phyloP scores from a whole-genome alignment of 2,888 invertebrate genomes.

The Micoletzkya japonica region DNA sequence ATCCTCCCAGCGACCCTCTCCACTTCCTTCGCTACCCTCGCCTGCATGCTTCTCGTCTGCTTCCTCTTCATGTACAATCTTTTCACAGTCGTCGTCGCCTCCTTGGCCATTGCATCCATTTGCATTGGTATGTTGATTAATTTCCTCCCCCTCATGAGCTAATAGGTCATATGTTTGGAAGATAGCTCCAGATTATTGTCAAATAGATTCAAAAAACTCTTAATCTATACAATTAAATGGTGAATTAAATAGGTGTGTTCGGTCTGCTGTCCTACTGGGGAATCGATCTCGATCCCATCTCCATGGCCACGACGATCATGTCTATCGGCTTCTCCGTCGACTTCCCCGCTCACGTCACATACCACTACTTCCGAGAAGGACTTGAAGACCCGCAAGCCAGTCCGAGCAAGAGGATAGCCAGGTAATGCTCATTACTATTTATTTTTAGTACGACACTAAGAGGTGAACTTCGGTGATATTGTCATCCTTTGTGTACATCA shows the following conservation, averaged over 20 bases:
- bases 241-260: too few species aligned
- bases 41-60: slow-evolving; percentile 58
- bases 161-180: too few species aligned
- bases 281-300: slow-evolving; percentile 59
- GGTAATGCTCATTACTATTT: slow-evolving; percentile 27
- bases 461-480: neutral
- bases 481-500: too few species aligned
- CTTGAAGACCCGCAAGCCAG: slow-evolving; percentile 43
- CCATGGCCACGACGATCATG: slow-evolving; percentile 55
- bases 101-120: slow-evolving; percentile 56
- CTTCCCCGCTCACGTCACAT: slow-evolving; percentile 60
- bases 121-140: slow-evolving; percentile 44
- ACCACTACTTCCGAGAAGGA: slow-evolving; percentile 58
- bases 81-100: slow-evolving; percentile 58
- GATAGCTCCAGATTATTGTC: too few species aligned
- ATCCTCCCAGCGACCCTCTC: slow-evolving; percentile 49
- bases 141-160: neutral
- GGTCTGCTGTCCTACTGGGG: slow-evolving; percentile 56
- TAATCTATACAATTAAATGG: too few species aligned
- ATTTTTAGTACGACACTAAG: neutral
- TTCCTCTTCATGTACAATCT: slow-evolving; percentile 59
- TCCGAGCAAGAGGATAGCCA: slow-evolving; percentile 43
- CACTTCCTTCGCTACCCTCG: slow-evolving; percentile 45
- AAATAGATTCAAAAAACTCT: too few species aligned
- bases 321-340: slow-evolving; percentile 50